These are phyloP conservation scores for Psittacara wagleri DNA, from an alignment of 2,113 vertebrate species.

Conservation along the genomic window DNA sequence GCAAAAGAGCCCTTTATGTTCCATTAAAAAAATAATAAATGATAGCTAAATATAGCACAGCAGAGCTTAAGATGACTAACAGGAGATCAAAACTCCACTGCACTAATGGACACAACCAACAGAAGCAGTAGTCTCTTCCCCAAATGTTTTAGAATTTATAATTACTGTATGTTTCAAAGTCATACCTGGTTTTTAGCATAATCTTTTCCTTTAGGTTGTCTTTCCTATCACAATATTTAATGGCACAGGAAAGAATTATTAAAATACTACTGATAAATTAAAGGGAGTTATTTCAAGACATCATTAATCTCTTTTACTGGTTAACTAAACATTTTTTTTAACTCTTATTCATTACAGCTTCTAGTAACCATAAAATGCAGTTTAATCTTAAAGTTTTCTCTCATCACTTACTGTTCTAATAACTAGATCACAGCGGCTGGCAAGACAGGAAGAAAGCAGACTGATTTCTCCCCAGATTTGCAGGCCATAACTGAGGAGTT, in stretches of 20 bases:
- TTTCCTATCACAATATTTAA: not conserved
- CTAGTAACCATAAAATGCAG: not conserved
- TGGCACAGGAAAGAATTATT: not conserved
- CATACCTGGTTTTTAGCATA: not conserved
- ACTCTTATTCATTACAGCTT: not conserved
- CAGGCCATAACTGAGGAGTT: not conserved
- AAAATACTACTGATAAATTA: not conserved
- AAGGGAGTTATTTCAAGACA: not conserved
- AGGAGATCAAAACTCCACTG: not conserved
- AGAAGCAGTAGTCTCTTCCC: not conserved
- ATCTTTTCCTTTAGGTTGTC: not conserved
- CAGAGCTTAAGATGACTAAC: not conserved
- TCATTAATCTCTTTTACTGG: not conserved
- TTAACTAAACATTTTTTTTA: not conserved
- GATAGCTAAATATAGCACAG: not conserved
- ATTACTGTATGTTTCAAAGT: not conserved
- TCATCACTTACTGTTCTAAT: not conserved
- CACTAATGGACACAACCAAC: not conserved
- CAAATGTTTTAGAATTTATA: not conserved
- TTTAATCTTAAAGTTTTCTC: not conserved
- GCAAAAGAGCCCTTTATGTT: not conserved
- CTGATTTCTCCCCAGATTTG: not conserved
- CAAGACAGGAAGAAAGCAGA: slow-evolving; percentile 11
- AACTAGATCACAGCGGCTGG: not conserved
- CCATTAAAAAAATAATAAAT: not conserved